phyloP scores from a whole-genome alignment of 2,113 vertebrate species.

The Centropus unirufus region DNA sequence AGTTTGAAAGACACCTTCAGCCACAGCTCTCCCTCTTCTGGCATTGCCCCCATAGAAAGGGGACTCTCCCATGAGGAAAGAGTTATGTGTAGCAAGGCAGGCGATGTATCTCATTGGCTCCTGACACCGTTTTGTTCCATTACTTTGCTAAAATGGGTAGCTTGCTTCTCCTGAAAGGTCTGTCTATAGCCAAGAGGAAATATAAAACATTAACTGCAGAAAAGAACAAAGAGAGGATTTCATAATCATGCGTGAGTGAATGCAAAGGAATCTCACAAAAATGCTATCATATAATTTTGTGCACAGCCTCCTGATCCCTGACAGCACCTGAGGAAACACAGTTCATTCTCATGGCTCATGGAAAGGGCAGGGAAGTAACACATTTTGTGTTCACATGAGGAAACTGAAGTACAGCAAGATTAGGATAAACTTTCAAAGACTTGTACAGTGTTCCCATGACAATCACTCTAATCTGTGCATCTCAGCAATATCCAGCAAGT shows the following conservation, averaged over 20 bases:
- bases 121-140: neutral
- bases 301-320: fast-evolving
- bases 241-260: fast-evolving
- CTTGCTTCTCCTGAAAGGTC: neutral
- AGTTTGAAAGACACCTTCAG: fast-evolving
- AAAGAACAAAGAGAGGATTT: neutral
- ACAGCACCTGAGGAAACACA: too few species aligned
- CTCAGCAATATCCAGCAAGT: neutral
- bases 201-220: neutral
- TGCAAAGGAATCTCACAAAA: neutral
- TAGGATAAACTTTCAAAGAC: neutral
- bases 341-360: neutral
- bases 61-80: neutral
- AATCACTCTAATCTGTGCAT: neutral
- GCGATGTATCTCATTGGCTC: neutral
- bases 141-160: neutral
- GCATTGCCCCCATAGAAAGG: neutral
- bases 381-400: neutral
- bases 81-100: fast-evolving
- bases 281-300: neutral
- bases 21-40: neutral
- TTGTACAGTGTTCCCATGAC: neutral
- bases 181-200: neutral
- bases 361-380: neutral
- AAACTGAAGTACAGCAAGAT: neutral